Evolutionary conservation across 2,888 invertebrate species (phyloP).

Genomic region (Uropetala carovei): DNA sequence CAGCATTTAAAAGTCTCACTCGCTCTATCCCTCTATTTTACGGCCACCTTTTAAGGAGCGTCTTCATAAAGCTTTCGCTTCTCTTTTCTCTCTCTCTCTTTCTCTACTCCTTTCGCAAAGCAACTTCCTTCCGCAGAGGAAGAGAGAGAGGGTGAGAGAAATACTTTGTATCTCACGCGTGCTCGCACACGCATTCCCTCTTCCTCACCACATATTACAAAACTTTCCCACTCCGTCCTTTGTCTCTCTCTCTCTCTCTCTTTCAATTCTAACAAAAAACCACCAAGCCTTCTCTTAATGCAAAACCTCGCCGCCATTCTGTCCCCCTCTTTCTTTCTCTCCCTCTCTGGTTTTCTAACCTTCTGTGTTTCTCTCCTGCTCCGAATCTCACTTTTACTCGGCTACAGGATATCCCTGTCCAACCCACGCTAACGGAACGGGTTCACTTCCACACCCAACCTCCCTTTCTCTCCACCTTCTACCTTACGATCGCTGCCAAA

Average conservation of each 20-base stretch:
- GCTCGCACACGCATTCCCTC: neutral
- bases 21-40: neutral
- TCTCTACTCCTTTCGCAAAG: neutral
- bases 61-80: neutral
- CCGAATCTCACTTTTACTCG: neutral
- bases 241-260: neutral
- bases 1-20: conserved; percentile 3
- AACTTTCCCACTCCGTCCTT: neutral
- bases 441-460: neutral
- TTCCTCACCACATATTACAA: neutral
- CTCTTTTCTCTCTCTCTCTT: neutral
- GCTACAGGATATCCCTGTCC: neutral
- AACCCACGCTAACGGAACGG: neutral
- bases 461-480: neutral
- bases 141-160: neutral
- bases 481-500: conserved; percentile 5
- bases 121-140: neutral
- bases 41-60: neutral
- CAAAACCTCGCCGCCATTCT: neutral
- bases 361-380: neutral
- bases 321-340: neutral
- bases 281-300: neutral
- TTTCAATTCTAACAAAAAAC: neutral
- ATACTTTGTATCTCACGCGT: neutral
- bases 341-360: neutral